A percentile compares a stretch with the other conserved stretches of the same genome.
Conservation (phyloP, 2,888 invertebrate species). For the Hirtodrosophila confusa region DNA sequence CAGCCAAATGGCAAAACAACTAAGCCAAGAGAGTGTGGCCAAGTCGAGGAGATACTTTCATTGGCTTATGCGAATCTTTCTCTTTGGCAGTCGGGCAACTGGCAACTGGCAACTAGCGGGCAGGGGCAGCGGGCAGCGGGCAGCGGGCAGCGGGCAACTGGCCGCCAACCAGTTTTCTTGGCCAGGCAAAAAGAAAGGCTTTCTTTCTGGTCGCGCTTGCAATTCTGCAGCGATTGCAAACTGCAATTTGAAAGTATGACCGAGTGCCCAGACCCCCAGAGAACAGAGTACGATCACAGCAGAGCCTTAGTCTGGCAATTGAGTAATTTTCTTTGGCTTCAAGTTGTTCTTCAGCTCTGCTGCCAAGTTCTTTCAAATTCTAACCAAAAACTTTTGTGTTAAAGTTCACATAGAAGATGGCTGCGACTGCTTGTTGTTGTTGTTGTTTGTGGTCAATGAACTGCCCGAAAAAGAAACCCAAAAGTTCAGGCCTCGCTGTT, state of each 20-base stretch:
- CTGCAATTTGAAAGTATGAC: slow-evolving; percentile 78
- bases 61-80: slow-evolving; percentile 70
- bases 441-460: slow-evolving; percentile 71
- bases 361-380: slow-evolving; percentile 42
- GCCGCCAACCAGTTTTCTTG: slow-evolving; percentile 72
- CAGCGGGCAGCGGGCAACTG: slow-evolving; percentile 37
- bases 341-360: slow-evolving; percentile 12
- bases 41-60: slow-evolving; percentile 68
- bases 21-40: slow-evolving; percentile 63
- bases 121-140: background rate
- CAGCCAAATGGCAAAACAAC: slow-evolving; percentile 16
- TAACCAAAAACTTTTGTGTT: slow-evolving; percentile 58
- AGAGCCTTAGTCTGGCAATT: slow-evolving; percentile 42
- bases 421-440: slow-evolving; percentile 19
- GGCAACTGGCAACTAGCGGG: no score
- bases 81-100: slow-evolving; percentile 49
- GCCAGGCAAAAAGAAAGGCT: slow-evolving; percentile 81
- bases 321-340: slow-evolving; percentile 56
- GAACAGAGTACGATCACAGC: background rate
- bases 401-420: slow-evolving; percentile 61
- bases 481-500: slow-evolving; percentile 63
- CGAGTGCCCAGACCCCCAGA: slow-evolving; percentile 50
- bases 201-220: slow-evolving; percentile 69
- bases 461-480: slow-evolving; percentile 70
- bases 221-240: slow-evolving; percentile 45